Evolutionary conservation across 2,113 vertebrate species (phyloP), one percentile per base, ranked within the genome.

Genomic region (Erpornis zantholeuca): DNA sequence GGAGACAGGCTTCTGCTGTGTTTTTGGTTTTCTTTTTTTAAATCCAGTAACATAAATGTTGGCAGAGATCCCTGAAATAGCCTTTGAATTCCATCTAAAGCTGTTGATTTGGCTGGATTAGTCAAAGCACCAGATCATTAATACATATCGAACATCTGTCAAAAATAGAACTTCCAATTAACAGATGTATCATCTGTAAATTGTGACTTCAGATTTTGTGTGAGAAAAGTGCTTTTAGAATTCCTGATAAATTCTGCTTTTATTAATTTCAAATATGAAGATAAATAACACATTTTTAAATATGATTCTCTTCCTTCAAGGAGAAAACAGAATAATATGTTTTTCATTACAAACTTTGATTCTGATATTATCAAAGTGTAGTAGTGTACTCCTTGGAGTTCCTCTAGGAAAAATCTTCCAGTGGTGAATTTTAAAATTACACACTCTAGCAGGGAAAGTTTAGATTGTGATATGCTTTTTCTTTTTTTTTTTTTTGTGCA

Each of bases 141-240:
- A 96, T 97, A 97, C 91, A 75, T 95, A 98, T 98, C 16, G 94
- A 98, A 98, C 97, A 98, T 97, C 97, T 98, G 98, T 98, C 98
- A 98, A 45, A 98, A 97, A 97, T 94, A 97, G 94, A 96, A 97
- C 91, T 97, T 92, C 94, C 96, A 98, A 97, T 98, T 96, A 98
- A 92, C 97, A 96, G 96, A 96, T 94, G 90, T 97, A 92, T 95
- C 88, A 27, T 96, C 82, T 82, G 60, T 88, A 94, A 96, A 68
- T 95, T 96, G 94, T 88, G 87, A 63, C 87, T 97, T 97, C 94
- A 84, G 79, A 94, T 73, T 96, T 93, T 93, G 15, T 36, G 85
- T 35, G 72, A 81, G 73, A 94, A 85, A 94, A 96, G 90, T 83
- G 90, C 65, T 92, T 96, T 92, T 88, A 85, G 53, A 91, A 88